Base-by-base conservation (phyloP, 1,140 invertebrate genomes). In the Micrasema minimum region DNA sequence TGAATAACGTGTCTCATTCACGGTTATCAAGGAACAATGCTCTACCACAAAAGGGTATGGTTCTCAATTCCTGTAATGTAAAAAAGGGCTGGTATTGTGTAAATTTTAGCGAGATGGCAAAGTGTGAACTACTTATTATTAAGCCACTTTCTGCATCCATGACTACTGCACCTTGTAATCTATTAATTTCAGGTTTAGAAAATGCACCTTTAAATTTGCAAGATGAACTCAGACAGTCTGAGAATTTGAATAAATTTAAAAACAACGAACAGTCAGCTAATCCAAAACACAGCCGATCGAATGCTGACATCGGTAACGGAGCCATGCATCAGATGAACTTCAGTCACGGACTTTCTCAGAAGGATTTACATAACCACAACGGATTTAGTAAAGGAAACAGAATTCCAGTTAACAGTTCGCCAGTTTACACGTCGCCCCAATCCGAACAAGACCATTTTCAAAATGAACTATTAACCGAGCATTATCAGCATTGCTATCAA, bases 401-500 rank as follows among this genome's bases (percentile, higher is more conserved):
- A 4, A n/a, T 26, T 31, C 37, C 16, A 9, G 35, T 20, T 2
- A 14, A 22, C 11, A 41, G 9, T 22, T 38, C 55, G 38, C 55
- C 62, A 0, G 22, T 35, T 10, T 66, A 51, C 61, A 26, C 22
- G 50, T 51, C 45, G 1, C 31, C 22, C 1, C 45, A 50, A 12
- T 20, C 18, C n/a, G 18, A 7, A 3, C 46, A 50, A 16, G 50
- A 43, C 5, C 37, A 51, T 22, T 55, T 23, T 16, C 14, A 55
- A 55, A 35, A 7, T 64, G 59, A 46, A 46, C 20, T 14, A 0
- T 31, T 46, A 20, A 68, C 22, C 14, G 46, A 69, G 12, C 67
- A 64, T 41, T 41, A 62, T 14, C 55, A 69, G 20, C 57, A 69
- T 50, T 69, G 57, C 20, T 69, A 62, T 20, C 67, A 69, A 61